These are phyloP conservation scores for Tragulus kanchil DNA, from an alignment of 2,113 vertebrate genomes.

Conservation along the genomic window DNA sequence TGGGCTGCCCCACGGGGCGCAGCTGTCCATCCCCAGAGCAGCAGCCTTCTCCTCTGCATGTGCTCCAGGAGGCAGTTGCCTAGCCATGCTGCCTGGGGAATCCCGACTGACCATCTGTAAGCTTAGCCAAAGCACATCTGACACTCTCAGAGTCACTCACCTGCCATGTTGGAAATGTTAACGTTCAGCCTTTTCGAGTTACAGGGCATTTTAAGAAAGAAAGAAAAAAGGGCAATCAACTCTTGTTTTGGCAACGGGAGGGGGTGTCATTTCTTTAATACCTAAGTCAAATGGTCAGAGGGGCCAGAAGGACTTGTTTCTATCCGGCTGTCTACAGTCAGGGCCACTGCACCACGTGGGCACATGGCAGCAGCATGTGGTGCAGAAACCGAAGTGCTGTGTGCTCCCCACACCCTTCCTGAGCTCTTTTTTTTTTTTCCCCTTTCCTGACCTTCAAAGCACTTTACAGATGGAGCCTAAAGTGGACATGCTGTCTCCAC, in stretches of 20 bases:
- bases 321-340: not conserved
- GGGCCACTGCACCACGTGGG: not conserved
- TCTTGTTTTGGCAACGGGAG: conserved; percentile 70
- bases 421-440: not conserved
- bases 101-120: conserved; percentile 44
- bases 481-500: not conserved
- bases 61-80: conserved; percentile 36
- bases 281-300: conserved; percentile 43
- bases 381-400: not conserved
- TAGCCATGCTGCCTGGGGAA: not conserved
- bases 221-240: conserved; percentile 81
- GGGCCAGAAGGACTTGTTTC: not conserved
- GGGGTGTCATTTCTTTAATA: conserved; percentile 68
- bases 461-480: conserved; percentile 43
- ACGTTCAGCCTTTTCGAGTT: conserved; percentile 81
- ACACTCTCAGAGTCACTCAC: conserved; percentile 76
- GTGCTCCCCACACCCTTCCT: not conserved
- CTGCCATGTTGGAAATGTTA: conserved; percentile 80
- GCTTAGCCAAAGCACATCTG: conserved; percentile 70
- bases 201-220: conserved; percentile 83
- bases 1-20: not conserved
- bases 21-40: not conserved
- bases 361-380: not conserved
- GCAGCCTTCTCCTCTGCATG: not conserved
- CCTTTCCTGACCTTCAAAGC: conserved; percentile 18